phyloP scores from a whole-genome alignment of 2,113 vertebrate species.

The Pandion haliaetus region DNA sequence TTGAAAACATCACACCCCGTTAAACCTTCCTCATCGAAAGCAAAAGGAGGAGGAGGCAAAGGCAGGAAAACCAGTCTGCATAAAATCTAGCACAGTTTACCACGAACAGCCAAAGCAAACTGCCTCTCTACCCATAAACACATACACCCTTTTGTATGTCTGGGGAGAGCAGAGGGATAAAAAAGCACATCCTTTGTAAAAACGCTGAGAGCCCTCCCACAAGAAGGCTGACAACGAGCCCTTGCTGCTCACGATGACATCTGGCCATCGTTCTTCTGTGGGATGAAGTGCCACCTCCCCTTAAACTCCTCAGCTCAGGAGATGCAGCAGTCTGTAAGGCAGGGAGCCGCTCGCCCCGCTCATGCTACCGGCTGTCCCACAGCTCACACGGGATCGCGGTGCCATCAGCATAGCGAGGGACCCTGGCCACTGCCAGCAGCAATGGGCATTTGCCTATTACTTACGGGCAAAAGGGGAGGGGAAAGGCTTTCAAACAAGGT shows the following conservation, averaged over 20 bases:
- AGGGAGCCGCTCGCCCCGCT: neutral
- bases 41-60: neutral
- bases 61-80: neutral
- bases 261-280: accelerated
- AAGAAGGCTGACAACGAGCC: neutral
- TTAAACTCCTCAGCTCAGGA: too few species aligned
- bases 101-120: neutral
- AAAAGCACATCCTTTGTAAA: neutral
- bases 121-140: accelerated
- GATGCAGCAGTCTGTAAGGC: accelerated
- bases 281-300: neutral
- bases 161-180: neutral
- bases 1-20: neutral
- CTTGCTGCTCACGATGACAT: accelerated
- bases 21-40: neutral
- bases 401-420: neutral
- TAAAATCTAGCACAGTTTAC: neutral
- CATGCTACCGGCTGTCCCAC: accelerated
- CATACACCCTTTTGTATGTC: accelerated
- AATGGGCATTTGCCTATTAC: too few species aligned
- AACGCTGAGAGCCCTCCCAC: accelerated
- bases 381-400: accelerated
- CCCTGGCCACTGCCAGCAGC: neutral
- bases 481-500: neutral
- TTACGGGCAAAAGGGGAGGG: accelerated